These are phyloP conservation scores for Liodrosophila aerea DNA, from an alignment of 2,888 invertebrate species.

Conservation along the genomic window DNA sequence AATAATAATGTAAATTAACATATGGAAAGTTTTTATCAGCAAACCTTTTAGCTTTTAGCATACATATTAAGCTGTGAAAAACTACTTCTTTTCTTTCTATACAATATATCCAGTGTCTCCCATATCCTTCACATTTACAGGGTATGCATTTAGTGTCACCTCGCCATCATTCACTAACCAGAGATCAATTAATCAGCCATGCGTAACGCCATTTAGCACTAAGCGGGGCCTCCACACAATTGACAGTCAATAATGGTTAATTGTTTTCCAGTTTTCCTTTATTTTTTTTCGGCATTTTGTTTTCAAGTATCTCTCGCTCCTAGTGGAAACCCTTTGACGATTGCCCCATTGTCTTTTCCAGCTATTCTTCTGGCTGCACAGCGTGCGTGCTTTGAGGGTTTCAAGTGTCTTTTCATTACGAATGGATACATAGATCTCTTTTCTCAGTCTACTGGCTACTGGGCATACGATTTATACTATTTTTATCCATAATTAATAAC, in stretches of 20 bases:
- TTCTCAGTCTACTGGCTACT: conserved; percentile 44
- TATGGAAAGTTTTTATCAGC: too few species aligned
- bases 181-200: conserved; percentile 64
- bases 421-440: too few species aligned
- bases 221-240: conserved; percentile 56
- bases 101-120: too few species aligned
- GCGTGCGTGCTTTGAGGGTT: conserved; percentile 56
- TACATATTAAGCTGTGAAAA: too few species aligned
- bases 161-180: conserved; percentile 13
- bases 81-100: too few species aligned
- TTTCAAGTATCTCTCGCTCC: conserved; percentile 13
- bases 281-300: conserved; percentile 6
- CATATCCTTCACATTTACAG: too few species aligned
- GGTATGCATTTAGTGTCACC: too few species aligned
- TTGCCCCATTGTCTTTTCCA: conserved; percentile 51
- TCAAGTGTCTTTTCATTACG: conserved; percentile 54
- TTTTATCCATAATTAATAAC: conserved; percentile 20
- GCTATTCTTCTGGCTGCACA: conserved; percentile 29
- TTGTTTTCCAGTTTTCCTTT: conserved; percentile 52
- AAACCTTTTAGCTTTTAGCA: too few species aligned
- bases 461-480: conserved; percentile 33
- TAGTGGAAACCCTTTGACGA: conserved; percentile 47
- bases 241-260: conserved; percentile 65
- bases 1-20: too few species aligned
- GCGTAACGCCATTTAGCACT: conserved; percentile 72